Evolutionary conservation across 1,140 invertebrate species (phyloP).

Genomic region (Bombus terrestris): DNA sequence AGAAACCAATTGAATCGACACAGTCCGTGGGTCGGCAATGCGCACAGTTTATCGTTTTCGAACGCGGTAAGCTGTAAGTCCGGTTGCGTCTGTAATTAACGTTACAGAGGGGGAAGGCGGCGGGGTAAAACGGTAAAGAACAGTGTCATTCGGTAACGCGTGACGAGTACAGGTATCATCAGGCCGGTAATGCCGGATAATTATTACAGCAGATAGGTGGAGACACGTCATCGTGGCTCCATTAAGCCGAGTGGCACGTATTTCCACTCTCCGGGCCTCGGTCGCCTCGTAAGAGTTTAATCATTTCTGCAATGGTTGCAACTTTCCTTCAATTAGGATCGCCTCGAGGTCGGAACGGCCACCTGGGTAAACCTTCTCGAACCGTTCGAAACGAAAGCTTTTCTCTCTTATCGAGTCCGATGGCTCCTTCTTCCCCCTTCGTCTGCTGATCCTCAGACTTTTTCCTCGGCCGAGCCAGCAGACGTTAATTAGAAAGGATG

Average conservation of each 20-base stretch:
- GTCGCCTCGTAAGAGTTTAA: conserved; percentile 61
- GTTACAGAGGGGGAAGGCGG: conserved; percentile 47
- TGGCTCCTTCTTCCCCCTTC: neutral
- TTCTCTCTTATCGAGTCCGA: conserved; percentile 29
- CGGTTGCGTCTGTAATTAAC: conserved; percentile 62
- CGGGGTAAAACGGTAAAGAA: conserved; percentile 22
- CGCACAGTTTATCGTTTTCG: conserved; percentile 1
- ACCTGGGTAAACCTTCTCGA: conserved; percentile 72
- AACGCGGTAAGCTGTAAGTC: conserved; percentile 5
- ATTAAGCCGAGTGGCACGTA: conserved; percentile 62
- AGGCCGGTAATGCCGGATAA: conserved; percentile 68
- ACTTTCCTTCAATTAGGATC: conserved; percentile 73
- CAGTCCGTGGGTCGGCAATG: neutral
- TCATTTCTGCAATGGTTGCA: conserved; percentile 61
- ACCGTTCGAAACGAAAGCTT: conserved; percentile 39
- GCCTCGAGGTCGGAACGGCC: conserved; percentile 52
- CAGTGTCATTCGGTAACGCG: conserved; percentile 50
- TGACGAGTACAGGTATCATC: conserved; percentile 60
- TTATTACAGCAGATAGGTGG: conserved; percentile 67
- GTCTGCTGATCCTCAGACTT: conserved; percentile 24
- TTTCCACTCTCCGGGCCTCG: conserved; percentile 32
- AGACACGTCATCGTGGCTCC: conserved; percentile 68
- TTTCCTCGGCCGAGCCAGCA: conserved; percentile 36
- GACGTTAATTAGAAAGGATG: conserved; percentile 60
- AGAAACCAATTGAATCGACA: neutral